These are phyloP conservation scores for Apamea crenata DNA, from an alignment of 2,888 invertebrate species.

Conservation along the genomic window DNA sequence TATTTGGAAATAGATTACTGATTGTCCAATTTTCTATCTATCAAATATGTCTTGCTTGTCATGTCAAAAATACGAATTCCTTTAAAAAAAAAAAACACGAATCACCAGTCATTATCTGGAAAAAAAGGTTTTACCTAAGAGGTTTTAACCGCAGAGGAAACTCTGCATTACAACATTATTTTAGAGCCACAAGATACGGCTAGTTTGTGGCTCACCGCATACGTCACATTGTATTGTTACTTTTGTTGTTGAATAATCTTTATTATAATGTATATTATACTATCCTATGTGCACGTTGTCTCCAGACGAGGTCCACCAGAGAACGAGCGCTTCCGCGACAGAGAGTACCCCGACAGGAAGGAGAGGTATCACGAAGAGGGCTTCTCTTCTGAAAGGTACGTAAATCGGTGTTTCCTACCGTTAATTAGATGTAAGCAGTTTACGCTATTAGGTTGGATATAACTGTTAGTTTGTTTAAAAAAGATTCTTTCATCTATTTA, in stretches of 20 bases:
- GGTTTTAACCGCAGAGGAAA: too few relatives aligned
- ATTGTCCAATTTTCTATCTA: too few relatives aligned
- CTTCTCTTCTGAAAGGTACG: constrained; percentile 81
- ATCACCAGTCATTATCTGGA: too few relatives aligned
- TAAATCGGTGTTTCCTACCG: constrained; percentile 36
- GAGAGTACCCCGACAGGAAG: constrained; percentile 81
- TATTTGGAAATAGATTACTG: too few relatives aligned
- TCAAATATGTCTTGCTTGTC: too few relatives aligned
- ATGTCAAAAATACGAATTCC: too few relatives aligned
- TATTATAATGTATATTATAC: neutral
- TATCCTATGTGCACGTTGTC: constrained; percentile 3
- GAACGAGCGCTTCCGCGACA: constrained; percentile 79
- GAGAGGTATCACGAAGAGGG: constrained; percentile 82
- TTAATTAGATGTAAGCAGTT: constrained; percentile 52
- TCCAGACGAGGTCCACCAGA: constrained; percentile 81
- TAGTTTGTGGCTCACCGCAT: neutral
- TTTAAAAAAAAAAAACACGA: too few relatives aligned
- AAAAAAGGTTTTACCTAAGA: too few relatives aligned
- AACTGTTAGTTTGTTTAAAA: constrained; percentile 44
- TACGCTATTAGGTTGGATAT: constrained; percentile 32
- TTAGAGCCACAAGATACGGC: neutral
- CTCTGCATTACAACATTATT: neutral
- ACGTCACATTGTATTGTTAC: neutral
- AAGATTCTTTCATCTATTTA: constrained; percentile 39
- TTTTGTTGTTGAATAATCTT: neutral